Conservation (phyloP, 1,140 invertebrate species). For the Drosophila subobscura region DNA sequence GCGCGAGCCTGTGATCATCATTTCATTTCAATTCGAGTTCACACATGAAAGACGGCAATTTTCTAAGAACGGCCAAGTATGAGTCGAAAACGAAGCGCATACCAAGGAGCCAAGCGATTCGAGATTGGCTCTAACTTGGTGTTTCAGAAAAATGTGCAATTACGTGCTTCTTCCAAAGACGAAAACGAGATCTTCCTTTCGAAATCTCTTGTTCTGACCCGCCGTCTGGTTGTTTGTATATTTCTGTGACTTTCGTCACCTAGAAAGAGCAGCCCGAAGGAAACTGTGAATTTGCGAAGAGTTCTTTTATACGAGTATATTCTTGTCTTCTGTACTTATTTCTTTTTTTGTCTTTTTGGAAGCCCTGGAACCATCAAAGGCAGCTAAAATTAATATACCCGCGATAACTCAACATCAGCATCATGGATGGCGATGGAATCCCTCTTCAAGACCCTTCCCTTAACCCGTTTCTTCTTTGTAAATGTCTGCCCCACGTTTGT, state of each 20-base stretch:
- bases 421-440: slow-evolving; percentile 24
- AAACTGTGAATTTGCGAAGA: slow-evolving; percentile 80
- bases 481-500: slow-evolving; percentile 78
- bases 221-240: slow-evolving; percentile 44
- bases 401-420: slow-evolving; percentile 77
- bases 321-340: slow-evolving; percentile 22
- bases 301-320: slow-evolving; percentile 50
- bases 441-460: background rate
- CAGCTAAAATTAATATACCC: slow-evolving; percentile 80
- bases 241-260: slow-evolving; percentile 77
- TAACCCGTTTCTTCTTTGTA: slow-evolving; percentile 52
- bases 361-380: slow-evolving; percentile 72
- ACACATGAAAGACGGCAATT: slow-evolving; percentile 74
- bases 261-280: slow-evolving; percentile 68
- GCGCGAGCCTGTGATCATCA: slow-evolving; percentile 55
- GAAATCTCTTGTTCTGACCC: slow-evolving; percentile 9
- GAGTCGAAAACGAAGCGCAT: slow-evolving; percentile 64
- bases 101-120: slow-evolving; percentile 65
- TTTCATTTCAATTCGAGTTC: slow-evolving; percentile 75
- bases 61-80: slow-evolving; percentile 63
- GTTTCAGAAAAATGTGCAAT: slow-evolving; percentile 80
- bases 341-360: slow-evolving; percentile 50
- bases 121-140: slow-evolving; percentile 64
- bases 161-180: slow-evolving; percentile 52
- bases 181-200: slow-evolving; percentile 44